Conservation (phyloP, 2,113 vertebrate species). For the Harpagus bidentatus region DNA sequence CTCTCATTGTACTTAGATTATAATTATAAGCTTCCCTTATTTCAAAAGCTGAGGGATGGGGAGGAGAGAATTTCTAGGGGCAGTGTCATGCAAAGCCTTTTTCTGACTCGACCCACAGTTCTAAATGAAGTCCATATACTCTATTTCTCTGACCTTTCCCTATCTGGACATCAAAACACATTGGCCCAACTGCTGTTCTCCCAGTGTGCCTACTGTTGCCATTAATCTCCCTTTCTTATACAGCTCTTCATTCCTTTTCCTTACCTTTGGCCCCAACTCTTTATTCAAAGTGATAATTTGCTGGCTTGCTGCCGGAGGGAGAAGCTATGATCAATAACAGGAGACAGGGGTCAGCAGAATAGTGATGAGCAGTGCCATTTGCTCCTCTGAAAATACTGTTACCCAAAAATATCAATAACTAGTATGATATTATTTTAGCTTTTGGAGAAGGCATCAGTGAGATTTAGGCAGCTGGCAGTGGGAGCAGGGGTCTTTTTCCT, state of each 20-base stretch:
- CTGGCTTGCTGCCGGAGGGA: constrained; percentile 28
- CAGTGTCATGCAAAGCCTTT: constrained; percentile 1
- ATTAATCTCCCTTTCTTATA: constrained; percentile 53
- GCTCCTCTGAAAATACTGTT: constrained; percentile 8
- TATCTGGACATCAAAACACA: constrained; percentile 35
- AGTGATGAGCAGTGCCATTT: constrained; percentile 52
- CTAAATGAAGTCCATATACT: constrained; percentile 18
- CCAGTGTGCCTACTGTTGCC: constrained; percentile 28
- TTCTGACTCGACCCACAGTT: neutral
- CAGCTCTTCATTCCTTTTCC: constrained; percentile 46
- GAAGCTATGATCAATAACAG: constrained; percentile 64
- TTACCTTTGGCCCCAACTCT: constrained; percentile 59
- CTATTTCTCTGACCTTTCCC: constrained; percentile 46
- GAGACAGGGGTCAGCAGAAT: constrained; percentile 42
- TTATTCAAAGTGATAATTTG: constrained; percentile 65
- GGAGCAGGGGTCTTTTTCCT: neutral
- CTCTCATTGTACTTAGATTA: neutral
- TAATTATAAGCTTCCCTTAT: neutral
- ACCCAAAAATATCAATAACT: constrained; percentile 38
- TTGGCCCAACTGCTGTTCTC: constrained; percentile 33
- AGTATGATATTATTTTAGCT: constrained; percentile 14
- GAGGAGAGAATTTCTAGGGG: constrained; percentile 38
- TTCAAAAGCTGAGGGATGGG: constrained; percentile 19
- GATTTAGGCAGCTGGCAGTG: neutral
- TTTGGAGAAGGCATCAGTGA: neutral